A percentile compares a stretch with the other conserved stretches of the same genome.
Evolutionary conservation across 23 tunicate species (phyloP).

Genomic region (Pegea sp.): DNA sequence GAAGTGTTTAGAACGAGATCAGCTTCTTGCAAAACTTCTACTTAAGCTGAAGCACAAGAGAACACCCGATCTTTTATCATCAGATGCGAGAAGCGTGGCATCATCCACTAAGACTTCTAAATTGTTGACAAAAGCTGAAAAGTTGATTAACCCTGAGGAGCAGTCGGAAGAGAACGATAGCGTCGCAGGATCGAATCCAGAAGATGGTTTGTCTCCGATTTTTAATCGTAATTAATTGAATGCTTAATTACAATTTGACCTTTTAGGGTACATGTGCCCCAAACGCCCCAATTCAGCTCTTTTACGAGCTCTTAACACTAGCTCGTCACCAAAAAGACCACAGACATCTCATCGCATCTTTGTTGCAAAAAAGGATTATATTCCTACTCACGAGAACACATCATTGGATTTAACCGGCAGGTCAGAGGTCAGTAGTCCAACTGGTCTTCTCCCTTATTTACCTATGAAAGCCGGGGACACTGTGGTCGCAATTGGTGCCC

Average conservation of each 20-base stretch:
- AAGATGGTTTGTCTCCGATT: too few species aligned
- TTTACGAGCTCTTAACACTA: constrained; percentile 8
- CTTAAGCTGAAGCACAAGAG: constrained; percentile 21
- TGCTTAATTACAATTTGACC: too few species aligned
- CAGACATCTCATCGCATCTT: constrained; percentile 24
- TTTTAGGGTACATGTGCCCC: constrained; percentile 12
- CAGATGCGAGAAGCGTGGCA: constrained; percentile 7
- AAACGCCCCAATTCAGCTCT: constrained; percentile 17
- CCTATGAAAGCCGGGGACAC: constrained; percentile 53
- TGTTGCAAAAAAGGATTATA: constrained; percentile 54
- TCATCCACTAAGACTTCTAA: constrained; percentile 18
- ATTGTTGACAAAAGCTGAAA: constrained; percentile 29
- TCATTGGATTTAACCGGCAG: not conserved
- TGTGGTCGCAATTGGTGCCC: constrained; percentile 63
- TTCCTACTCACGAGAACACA: constrained; percentile 11
- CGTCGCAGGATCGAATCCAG: too few species aligned
- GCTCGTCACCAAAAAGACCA: constrained; percentile 2
- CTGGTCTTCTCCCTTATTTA: constrained; percentile 32
- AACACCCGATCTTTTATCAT: not conserved
- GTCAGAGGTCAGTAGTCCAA: constrained; percentile 2
- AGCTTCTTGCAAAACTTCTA: constrained; percentile 34
- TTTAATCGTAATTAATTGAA: too few species aligned
- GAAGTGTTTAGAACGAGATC: constrained; percentile 48
- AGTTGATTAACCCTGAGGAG: not conserved
- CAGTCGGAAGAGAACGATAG: not conserved